Evolutionary conservation across 2,888 invertebrate genomes (phyloP).

Genomic region (Neoitamus cyanurus): DNA sequence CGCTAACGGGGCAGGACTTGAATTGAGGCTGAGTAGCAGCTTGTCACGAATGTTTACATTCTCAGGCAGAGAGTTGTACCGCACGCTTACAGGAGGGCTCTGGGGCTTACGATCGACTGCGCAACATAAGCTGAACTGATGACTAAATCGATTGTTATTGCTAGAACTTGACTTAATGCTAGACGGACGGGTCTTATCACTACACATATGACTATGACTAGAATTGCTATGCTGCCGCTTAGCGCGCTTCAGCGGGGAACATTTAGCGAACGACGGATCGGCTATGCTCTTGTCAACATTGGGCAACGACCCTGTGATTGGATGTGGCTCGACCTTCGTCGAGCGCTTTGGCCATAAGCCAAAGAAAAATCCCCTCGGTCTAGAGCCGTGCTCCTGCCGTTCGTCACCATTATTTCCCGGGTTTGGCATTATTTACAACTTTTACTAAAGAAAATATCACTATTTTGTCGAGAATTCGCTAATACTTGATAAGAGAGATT

Average conservation of each 20-base stretch:
- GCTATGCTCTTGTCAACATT: conserved; percentile 44
- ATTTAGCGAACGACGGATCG: conserved; percentile 61
- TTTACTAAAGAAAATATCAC: conserved; percentile 24
- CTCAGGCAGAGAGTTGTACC: conserved; percentile 64
- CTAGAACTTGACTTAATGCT: conserved; percentile 47
- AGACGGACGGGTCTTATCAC: conserved; percentile 37
- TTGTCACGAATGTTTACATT: conserved; percentile 51
- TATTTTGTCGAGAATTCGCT: conserved; percentile 14
- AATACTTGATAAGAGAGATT: conserved; percentile 7
- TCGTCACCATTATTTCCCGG: conserved; percentile 6
- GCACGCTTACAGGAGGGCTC: conserved; percentile 64
- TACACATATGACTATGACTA: conserved; percentile 33
- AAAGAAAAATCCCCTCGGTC: conserved; percentile 55
- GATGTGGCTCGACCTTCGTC: conserved; percentile 65
- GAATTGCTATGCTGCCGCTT: conserved; percentile 48
- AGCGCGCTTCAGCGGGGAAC: conserved; percentile 56
- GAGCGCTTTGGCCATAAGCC: conserved; percentile 63
- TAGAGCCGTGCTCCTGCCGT: background rate
- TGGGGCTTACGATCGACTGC: conserved; percentile 62
- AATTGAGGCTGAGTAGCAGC: conserved; percentile 44
- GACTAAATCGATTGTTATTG: conserved; percentile 65
- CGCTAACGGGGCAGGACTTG: conserved; percentile 52
- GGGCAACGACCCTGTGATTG: conserved; percentile 49
- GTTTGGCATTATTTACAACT: conserved; percentile 24
- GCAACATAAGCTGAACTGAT: conserved; percentile 65